Base-by-base conservation (phyloP, 1,140 invertebrate species). In the Popillia japonica region DNA sequence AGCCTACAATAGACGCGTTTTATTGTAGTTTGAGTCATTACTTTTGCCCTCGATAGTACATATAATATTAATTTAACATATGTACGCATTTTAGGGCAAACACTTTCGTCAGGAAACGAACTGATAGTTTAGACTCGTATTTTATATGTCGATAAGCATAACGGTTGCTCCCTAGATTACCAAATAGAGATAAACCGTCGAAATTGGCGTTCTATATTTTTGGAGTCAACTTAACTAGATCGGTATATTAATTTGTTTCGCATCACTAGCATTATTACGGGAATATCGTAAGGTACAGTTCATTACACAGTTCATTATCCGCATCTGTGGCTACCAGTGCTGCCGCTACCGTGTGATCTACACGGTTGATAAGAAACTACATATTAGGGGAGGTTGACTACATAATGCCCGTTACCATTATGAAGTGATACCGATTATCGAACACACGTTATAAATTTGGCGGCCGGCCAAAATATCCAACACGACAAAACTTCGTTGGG, bases 281-380 rank as follows among this genome's bases (percentile, higher is more conserved):
- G n/a, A 55, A 68, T 68, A 68, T 68, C 61, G 22, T 22, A 34
- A 68, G 27, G 61, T 34, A 68, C 61, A 68, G 20, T 68, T 68
- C 22, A 68, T 68, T 68, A 68, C 10, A 68, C 14, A 68, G 22
- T 34, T 7, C 9, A 23, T 64, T 64, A 64, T 64, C 22, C 61
- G 61, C 61, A 68, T 68, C 61, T 34, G 61, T 68, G 61, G 22
- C 27, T 14, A 68, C 17, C 22, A 23, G 20, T 34, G 20, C 22
- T 27, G 61, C 61, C 22, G 61, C 61, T 68, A 3, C 27, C 22
- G 17, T 17, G 22, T 68, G 61, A 68, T 68, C 61, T 23, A 68
- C 14, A 17, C 23, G 11, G 20, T 68, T 27, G 61, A 68, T 68
- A 68, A 68, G 61, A 27, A 68, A 68, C 61, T 27, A 68, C 8